Percentiles rank a stretch among this genome's conserved stretches.
phyloP scores from a whole-genome alignment of 2,888 invertebrate genomes.

The Trissolcus brochymenae region DNA sequence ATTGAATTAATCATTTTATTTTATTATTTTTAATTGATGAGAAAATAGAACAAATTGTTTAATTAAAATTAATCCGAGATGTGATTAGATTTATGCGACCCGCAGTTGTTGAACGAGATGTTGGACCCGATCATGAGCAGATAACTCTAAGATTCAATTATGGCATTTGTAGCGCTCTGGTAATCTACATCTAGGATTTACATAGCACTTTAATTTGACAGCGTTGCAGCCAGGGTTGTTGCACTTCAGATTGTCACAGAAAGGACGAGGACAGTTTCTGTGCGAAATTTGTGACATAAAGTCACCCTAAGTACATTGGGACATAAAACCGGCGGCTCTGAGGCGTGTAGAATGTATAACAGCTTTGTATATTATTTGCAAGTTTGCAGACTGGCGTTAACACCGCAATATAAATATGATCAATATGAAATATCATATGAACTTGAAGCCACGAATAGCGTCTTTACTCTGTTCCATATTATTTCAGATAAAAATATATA shows the following conservation, averaged over 20 bases:
- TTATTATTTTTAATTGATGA: too few species aligned
- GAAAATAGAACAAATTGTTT: too few species aligned
- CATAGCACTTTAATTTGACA: conserved; percentile 21
- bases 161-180: conserved; percentile 27
- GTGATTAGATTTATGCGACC: too few species aligned
- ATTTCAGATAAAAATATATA: too few species aligned
- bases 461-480: too few species aligned
- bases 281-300: conserved; percentile 25
- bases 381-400: conserved; percentile 11
- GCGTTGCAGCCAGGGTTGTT: conserved; percentile 26
- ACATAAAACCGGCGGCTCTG: conserved; percentile 37
- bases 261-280: background rate
- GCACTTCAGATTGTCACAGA: conserved; percentile 28
- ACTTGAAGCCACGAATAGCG: background rate
- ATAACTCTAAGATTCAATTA: conserved; percentile 14
- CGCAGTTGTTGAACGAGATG: too few species aligned
- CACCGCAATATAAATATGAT: conserved; percentile 17
- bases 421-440: conserved; percentile 4
- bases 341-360: conserved; percentile 35
- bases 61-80: too few species aligned
- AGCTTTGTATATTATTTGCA: conserved; percentile 28
- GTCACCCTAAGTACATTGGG: conserved; percentile 27
- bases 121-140: too few species aligned
- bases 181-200: conserved; percentile 29
- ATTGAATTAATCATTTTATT: too few species aligned